phyloP scores from a whole-genome alignment of 2,113 vertebrate genomes.

The Setophaga petechia region DNA sequence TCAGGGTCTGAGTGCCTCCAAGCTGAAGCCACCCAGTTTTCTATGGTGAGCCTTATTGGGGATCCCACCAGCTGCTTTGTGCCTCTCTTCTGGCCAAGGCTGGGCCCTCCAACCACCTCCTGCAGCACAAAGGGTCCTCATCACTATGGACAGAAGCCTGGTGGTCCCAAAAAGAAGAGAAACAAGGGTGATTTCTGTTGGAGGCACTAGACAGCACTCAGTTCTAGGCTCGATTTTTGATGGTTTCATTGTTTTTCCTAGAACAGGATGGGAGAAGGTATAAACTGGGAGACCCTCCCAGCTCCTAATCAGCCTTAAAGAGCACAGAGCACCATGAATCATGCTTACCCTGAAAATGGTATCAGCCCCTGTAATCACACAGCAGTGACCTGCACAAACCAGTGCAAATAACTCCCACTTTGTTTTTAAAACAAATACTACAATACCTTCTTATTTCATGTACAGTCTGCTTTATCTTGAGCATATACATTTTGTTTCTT shows the following conservation, averaged over 20 bases:
- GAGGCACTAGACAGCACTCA: not conserved
- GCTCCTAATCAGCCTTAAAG: not conserved
- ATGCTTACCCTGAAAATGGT: not conserved
- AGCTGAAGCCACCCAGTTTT: not conserved
- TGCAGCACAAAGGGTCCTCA: not conserved
- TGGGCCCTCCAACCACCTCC: not conserved
- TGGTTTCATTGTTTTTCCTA: not conserved
- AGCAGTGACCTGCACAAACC: slow-evolving; percentile 16
- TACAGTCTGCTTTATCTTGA: slow-evolving; percentile 68
- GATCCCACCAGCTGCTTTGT: not conserved
- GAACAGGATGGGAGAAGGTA: not conserved
- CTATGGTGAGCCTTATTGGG: not conserved
- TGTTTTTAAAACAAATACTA: slow-evolving; percentile 64
- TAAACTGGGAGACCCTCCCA: not conserved
- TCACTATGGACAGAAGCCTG: not conserved
- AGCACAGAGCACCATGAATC: not conserved
- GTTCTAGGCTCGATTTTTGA: not conserved
- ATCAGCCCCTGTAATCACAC: slow-evolving; percentile 25
- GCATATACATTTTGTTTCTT: slow-evolving; percentile 62
- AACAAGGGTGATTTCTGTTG: not conserved
- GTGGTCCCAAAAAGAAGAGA: not conserved
- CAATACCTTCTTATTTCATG: slow-evolving; percentile 40
- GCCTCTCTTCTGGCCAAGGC: not conserved
- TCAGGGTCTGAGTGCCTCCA: not conserved
- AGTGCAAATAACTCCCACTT: slow-evolving; percentile 38